Evolutionary conservation across 2,113 vertebrate species (phyloP).

Genomic region (Hyperopisus bebe): DNA sequence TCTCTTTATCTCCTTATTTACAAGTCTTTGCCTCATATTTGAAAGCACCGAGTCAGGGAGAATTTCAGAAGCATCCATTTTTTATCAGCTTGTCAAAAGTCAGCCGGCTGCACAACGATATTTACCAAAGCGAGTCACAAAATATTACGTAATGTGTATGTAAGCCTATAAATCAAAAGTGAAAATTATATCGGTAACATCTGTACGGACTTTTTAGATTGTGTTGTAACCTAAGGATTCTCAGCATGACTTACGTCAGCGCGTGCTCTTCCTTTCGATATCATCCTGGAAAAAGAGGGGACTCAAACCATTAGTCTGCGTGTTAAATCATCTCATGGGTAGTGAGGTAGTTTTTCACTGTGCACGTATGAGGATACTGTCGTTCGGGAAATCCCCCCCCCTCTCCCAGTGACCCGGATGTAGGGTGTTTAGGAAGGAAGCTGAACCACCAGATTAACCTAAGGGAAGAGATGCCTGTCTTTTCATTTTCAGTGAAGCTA

Average conservation of each 20-base stretch:
- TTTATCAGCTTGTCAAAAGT: neutral
- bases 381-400: neutral
- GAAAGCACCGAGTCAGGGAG: neutral
- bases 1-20: neutral
- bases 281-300: neutral
- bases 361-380: neutral
- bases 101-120: neutral
- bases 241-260: neutral
- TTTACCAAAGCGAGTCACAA: neutral
- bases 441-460: neutral
- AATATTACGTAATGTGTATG: neutral
- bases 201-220: neutral
- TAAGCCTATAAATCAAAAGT: neutral
- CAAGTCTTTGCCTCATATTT: neutral
- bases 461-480: neutral
- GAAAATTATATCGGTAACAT: neutral
- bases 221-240: neutral
- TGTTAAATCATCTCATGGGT: neutral
- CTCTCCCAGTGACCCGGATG: neutral
- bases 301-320: neutral
- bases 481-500: neutral
- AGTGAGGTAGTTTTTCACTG: neutral
- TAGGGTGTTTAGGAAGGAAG: neutral
- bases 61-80: neutral
- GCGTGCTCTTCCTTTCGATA: neutral